Conservation (phyloP, 2,888 invertebrate genomes). For the Drosophila prolongata region DNA sequence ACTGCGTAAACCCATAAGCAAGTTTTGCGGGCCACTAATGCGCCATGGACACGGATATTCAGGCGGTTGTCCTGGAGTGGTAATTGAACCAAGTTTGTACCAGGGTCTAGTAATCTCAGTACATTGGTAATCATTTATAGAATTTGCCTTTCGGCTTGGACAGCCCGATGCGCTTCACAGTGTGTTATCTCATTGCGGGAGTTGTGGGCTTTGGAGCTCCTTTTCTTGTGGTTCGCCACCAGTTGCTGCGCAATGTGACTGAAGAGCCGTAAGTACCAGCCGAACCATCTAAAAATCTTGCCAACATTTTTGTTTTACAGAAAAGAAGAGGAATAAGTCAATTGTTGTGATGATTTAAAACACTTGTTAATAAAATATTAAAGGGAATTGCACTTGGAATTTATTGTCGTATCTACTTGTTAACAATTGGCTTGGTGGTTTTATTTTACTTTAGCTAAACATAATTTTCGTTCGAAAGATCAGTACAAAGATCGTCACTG, state of each 20-base stretch:
- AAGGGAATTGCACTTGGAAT: constrained; percentile 52
- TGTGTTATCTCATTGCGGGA: constrained; percentile 58
- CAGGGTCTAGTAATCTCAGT: fast-evolving
- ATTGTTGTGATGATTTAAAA: background rate
- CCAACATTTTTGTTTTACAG: constrained; percentile 17
- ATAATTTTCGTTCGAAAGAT: constrained; percentile 40
- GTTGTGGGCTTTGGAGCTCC: constrained; percentile 73
- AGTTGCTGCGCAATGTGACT: constrained; percentile 59
- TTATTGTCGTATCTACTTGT: constrained; percentile 61
- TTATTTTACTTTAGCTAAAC: constrained; percentile 30
- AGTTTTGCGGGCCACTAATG: constrained; percentile 14
- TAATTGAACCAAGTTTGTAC: constrained; percentile 42
- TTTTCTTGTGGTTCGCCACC: constrained; percentile 65
- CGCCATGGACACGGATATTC: constrained; percentile 52
- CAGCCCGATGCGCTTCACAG: constrained; percentile 69
- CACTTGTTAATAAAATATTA: constrained; percentile 31
- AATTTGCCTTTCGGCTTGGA: constrained; percentile 68
- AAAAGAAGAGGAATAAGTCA: background rate
- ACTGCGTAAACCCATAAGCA: constrained; percentile 34
- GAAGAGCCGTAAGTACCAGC: constrained; percentile 31
- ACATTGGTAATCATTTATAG: constrained; percentile 9
- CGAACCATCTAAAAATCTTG: background rate
- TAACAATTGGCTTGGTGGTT: constrained; percentile 19
- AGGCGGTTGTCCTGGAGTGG: constrained; percentile 71
- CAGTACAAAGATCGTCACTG: constrained; percentile 36